These are phyloP conservation scores for Bufo bufo DNA, from an alignment of 2,113 vertebrate species.

Conservation along the genomic window DNA sequence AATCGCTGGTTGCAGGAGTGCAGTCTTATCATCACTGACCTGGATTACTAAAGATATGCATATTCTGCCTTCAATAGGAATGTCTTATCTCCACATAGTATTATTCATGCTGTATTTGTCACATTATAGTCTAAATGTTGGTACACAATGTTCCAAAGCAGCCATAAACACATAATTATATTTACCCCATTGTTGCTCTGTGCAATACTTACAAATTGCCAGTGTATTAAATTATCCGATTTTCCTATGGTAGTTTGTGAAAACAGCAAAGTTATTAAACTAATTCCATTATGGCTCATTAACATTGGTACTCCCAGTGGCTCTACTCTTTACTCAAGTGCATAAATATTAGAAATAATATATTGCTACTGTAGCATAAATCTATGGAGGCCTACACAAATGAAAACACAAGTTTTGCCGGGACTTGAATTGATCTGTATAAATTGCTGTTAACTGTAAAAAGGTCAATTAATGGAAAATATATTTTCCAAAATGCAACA, in stretches of 20 bases:
- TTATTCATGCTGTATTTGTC: slow-evolving; percentile 23
- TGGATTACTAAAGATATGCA: neutral
- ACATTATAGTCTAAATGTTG: neutral
- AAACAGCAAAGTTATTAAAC: slow-evolving; percentile 17
- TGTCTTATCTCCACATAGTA: slow-evolving; percentile 1
- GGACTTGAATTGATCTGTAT: neutral
- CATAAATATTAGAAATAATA: neutral
- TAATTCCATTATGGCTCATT: neutral
- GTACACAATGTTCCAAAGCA: slow-evolving; percentile 32
- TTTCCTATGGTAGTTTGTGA: neutral
- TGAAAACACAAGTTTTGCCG: neutral
- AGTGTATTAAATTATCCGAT: neutral
- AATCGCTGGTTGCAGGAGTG: neutral
- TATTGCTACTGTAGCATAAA: neutral
- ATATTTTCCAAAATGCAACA: too few species aligned
- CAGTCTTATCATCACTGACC: neutral
- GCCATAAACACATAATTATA: slow-evolving; percentile 17
- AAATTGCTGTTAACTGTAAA: too few species aligned
- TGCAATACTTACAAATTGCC: neutral
- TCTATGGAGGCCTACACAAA: too few species aligned
- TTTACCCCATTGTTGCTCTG: neutral
- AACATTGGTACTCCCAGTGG: neutral
- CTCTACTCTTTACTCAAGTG: neutral
- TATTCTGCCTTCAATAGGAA: neutral
- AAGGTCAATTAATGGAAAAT: too few species aligned